phyloP scores from a whole-genome alignment of 2,113 vertebrate species.

The Dicerorhinus sumatrensis region DNA sequence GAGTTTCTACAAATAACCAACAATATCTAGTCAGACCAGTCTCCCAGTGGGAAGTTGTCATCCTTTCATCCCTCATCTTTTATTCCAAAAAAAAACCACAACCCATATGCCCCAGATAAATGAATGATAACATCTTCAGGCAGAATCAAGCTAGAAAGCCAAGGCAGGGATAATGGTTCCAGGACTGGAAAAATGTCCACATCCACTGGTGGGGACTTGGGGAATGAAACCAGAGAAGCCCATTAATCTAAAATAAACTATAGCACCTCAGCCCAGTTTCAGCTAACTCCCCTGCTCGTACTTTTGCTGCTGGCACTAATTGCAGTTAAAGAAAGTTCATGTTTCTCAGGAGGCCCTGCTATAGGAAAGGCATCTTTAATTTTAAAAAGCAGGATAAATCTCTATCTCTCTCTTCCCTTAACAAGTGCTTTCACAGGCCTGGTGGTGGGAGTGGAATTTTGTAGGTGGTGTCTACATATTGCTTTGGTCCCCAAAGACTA shows the following conservation, averaged over 20 bases:
- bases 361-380: conserved; percentile 56
- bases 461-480: not conserved
- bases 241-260: conserved; percentile 54
- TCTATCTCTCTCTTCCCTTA: not conserved
- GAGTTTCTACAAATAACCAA: not conserved
- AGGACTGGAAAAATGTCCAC: not conserved
- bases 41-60: not conserved
- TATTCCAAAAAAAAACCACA: not conserved
- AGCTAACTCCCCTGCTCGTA: not conserved
- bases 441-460: not conserved
- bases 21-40: not conserved
- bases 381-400: conserved; percentile 42
- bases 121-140: not conserved
- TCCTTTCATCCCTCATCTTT: not conserved
- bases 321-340: conserved; percentile 40
- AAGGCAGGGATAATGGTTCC: not conserved
- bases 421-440: not conserved
- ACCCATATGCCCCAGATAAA: not conserved
- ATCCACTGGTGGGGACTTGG: not conserved
- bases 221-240: conserved; percentile 43
- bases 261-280: not conserved
- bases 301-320: not conserved
- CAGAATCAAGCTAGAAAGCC: not conserved
- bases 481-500: not conserved
- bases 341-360: conserved; percentile 25